Base-by-base conservation (phyloP, 2,113 vertebrate genomes). In the Rhinichthys klamathensis region DNA sequence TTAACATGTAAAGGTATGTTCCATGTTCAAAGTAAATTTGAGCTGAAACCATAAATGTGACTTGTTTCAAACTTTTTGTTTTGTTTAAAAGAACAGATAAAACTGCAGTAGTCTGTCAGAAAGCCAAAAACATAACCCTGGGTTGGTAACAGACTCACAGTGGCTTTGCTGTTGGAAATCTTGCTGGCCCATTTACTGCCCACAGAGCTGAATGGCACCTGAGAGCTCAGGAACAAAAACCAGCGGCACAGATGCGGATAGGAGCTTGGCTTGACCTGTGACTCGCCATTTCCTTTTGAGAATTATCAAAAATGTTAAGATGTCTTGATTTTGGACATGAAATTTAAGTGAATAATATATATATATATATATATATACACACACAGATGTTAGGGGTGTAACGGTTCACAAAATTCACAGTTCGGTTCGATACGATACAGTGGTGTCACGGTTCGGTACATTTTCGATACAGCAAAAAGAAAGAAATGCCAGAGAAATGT, bases 191-290 rank as follows among this genome's bases (percentile, higher is more conserved):
- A 98, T 91, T 95, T 97, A 91, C 93, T 90, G 74, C 93, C 94
- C 30, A 99, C 95, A 25, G 94, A 89, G 70, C 92, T 94, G 91
- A 99, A 97, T 86, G 95, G 88, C 85, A 63, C 85, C 86, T 97
- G 96, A 35, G 93, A 94, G 83, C 95, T 95, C 86, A 99, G 95
- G 92, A 99, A 99, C 56, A 80, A 91, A 86, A 96, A 99, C 98
- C 98, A 99, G 72, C 98, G 95, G 44, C 92, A 95, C 32, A 96
- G 90, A 1, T 99, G 96, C 41, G 96, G 90, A 27, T 95, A 96
- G 82, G 93, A 90, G 49, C 93, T 93, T 30, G 89, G 92, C 83
- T 96, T 90, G 38, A 91, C 84, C 65, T 95, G 21, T 2, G 93
- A 99, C 0, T 82, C 67, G 0, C 41, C 89, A n/a, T 89, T 96